A percentile compares a stretch with the other conserved stretches of the same genome.
Conservation (phyloP, 2,113 vertebrate genomes). For the Micronisus gabar region DNA sequence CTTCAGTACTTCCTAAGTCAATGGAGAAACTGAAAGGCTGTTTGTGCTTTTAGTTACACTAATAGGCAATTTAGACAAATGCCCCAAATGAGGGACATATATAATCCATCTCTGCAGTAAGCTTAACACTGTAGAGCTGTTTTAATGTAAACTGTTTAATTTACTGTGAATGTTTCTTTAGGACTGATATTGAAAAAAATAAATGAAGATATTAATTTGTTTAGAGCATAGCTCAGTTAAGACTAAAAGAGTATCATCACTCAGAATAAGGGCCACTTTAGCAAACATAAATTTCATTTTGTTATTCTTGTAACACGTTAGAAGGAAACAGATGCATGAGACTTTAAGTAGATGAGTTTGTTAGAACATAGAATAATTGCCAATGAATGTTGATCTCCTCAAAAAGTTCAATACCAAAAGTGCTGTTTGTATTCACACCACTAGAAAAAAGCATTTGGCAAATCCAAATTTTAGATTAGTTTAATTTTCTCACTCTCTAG, state of each 20-base stretch:
- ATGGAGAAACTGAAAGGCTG: neutral
- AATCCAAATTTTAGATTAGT: neutral
- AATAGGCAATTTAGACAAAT: neutral
- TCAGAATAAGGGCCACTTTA: neutral
- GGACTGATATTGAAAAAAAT: neutral
- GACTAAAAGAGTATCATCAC: neutral
- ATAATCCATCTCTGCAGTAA: neutral
- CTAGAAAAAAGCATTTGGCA: neutral
- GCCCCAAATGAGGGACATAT: neutral
- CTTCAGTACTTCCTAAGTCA: neutral
- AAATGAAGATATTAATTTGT: neutral
- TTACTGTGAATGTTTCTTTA: neutral
- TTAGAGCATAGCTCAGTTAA: neutral
- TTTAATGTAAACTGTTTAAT: neutral
- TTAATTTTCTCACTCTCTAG: neutral
- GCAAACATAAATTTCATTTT: neutral
- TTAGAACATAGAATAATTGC: neutral
- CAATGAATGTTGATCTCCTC: neutral
- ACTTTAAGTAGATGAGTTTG: neutral
- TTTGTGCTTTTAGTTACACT: neutral
- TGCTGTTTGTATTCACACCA: neutral
- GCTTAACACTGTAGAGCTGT: neutral
- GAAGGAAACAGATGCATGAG: neutral
- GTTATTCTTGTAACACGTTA: neutral
- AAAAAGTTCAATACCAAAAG: neutral